Percentiles rank a stretch among this genome's conserved stretches.
Conservation (phyloP, 2,797 vertebrate genomes). For the Siniperca undulata region DNA sequence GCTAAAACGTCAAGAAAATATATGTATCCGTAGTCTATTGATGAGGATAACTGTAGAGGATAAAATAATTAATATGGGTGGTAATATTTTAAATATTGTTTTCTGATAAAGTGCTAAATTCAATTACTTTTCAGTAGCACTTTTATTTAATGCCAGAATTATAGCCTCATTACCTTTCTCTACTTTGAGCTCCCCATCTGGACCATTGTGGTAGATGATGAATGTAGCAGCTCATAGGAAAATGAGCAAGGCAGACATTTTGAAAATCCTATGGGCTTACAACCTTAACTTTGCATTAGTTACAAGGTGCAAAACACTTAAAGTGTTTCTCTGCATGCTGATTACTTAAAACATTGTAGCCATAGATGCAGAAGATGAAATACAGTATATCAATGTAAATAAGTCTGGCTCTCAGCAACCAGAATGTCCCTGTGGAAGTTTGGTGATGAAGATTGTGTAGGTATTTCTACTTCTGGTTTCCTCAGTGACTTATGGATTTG, state of each 20-base stretch:
- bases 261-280: background rate
- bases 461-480: conserved; percentile 7
- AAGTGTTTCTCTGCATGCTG: background rate
- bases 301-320: background rate
- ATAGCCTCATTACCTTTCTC: conserved; percentile 21
- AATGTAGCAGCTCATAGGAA: conserved; percentile 24
- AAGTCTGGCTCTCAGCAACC: conserved; percentile 8
- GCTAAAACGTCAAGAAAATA: background rate
- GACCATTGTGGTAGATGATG: background rate
- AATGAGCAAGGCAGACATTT: background rate
- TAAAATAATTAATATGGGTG: background rate
- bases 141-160: background rate
- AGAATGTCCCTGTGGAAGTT: conserved; percentile 23
- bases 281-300: background rate
- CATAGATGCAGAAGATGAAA: background rate
- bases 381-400: background rate
- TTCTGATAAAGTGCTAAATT: background rate
- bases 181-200: background rate
- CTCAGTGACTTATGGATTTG: conserved; percentile 2
- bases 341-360: background rate
- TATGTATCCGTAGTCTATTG: background rate
- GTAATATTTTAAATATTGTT: background rate
- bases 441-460: conserved; percentile 18
- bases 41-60: background rate
- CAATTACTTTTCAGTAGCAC: background rate